Conservation (phyloP, 1,140 invertebrate genomes). For the Lucilia sericata region DNA sequence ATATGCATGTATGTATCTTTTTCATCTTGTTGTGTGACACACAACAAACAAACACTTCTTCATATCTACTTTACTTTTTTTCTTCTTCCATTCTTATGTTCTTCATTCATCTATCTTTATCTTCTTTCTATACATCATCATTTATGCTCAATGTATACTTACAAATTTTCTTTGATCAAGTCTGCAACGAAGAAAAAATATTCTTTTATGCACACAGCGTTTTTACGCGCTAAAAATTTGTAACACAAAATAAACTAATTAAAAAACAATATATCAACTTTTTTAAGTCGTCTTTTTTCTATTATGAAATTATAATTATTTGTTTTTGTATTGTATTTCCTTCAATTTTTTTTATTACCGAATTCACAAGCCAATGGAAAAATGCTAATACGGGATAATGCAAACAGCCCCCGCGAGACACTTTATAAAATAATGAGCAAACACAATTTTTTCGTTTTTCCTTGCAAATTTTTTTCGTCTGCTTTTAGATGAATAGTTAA, state of each 20-base stretch:
- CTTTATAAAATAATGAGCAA: background rate
- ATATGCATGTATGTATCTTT: background rate
- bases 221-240: slow-evolving; percentile 16
- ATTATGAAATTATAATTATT: background rate
- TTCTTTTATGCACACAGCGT: slow-evolving; percentile 6
- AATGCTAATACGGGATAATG: slow-evolving; percentile 11
- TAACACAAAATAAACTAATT: background rate
- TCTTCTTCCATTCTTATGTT: background rate
- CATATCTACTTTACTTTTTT: background rate
- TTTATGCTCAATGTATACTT: slow-evolving; percentile 9
- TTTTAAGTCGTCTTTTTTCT: background rate
- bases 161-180: slow-evolving; percentile 13
- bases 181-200: slow-evolving; percentile 19
- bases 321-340: background rate
- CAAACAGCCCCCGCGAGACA: slow-evolving; percentile 23
- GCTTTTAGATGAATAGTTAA: background rate
- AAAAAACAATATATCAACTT: background rate
- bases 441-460: background rate
- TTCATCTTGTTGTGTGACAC: background rate
- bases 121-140: background rate
- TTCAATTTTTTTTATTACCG: background rate
- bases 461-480: slow-evolving; percentile 1
- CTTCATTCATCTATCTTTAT: background rate
- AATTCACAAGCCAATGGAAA: background rate
- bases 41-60: slow-evolving; percentile 11